Conservation (phyloP, 2,888 invertebrate species). For the Lapara coniferarum region DNA sequence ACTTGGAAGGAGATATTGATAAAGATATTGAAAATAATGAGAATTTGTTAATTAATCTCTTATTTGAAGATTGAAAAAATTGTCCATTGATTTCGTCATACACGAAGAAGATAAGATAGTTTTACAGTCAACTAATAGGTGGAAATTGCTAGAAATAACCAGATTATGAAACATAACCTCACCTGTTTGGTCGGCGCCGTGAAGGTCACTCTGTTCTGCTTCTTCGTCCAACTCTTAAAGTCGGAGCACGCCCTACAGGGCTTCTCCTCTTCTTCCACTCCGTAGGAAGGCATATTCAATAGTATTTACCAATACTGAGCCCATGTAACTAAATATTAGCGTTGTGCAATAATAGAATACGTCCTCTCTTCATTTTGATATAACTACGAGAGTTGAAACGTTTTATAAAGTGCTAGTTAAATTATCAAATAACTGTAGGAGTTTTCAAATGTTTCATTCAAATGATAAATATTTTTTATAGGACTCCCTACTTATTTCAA, state of each 20-base stretch:
- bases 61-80: too few relatives aligned
- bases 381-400: not conserved
- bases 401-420: not conserved
- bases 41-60: too few relatives aligned
- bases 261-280: slow-evolving; percentile 72
- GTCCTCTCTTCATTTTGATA: not conserved
- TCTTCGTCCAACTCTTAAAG: slow-evolving; percentile 88
- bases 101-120: too few relatives aligned
- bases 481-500: not conserved
- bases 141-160: slow-evolving; percentile 36
- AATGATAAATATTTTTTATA: not conserved
- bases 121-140: not conserved
- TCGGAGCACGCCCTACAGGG: slow-evolving; percentile 89
- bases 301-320: slow-evolving; percentile 36
- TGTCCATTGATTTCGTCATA: too few relatives aligned
- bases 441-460: not conserved
- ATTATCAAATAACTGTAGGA: not conserved
- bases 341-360: slow-evolving; percentile 52
- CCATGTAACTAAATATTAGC: slow-evolving; percentile 45
- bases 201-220: slow-evolving; percentile 72
- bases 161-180: slow-evolving; percentile 52
- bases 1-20: too few relatives aligned
- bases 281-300: slow-evolving; percentile 63
- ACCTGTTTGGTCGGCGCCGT: slow-evolving; percentile 57
- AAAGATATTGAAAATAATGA: too few relatives aligned